Evolutionary conservation across 2,797 vertebrate species (phyloP), one percentile per base, ranked within the genome.

Genomic region (Craterocephalus amniculus): DNA sequence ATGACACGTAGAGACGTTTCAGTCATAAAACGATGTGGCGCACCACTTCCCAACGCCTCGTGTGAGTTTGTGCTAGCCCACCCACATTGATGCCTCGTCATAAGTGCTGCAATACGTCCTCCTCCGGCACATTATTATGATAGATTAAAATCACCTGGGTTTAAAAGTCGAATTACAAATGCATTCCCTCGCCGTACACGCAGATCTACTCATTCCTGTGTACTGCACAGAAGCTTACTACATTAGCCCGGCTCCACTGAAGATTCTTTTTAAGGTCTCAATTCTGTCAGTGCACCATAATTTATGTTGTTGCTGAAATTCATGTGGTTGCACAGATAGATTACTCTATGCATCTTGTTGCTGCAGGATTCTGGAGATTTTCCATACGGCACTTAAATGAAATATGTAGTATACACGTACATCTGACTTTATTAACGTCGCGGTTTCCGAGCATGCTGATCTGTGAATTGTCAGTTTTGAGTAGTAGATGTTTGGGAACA

Each of bases 31-130:
- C 92, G 89, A 94, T 94, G 94, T 94, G 96, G 96, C 94, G 70
- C 89, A 95, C 95, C 95, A 93, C 96, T 97, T 96, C 95, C 92
- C 92, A 83, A 85, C 79, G 34, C 91, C 91, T 92, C 95, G 92
- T 93, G 90, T 93, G 49, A 61, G 35, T 13, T 32, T 27, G 94
- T 91, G 80, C 83, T 66, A 76, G 95, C 93, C 96, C 96, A 96
- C 96, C 88, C 89, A 88, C 79, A 56, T 0, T 40, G 84, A 62
- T 48, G 63, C 76, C 31, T 58, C n/a, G 11, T 70, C 70, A 73
- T 79, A 81, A 54, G 69, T 70, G 82, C 80, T 77, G 70, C 74
- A 63, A 49, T 74, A 65, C 54, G 48, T 67, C 35, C 54, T 29
- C 49, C 32, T 43, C 45, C 10, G 2, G 20, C 16, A 62, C 45